Conservation (phyloP, 2,797 vertebrate genomes). For the Muraenolepis orangiensis region DNA sequence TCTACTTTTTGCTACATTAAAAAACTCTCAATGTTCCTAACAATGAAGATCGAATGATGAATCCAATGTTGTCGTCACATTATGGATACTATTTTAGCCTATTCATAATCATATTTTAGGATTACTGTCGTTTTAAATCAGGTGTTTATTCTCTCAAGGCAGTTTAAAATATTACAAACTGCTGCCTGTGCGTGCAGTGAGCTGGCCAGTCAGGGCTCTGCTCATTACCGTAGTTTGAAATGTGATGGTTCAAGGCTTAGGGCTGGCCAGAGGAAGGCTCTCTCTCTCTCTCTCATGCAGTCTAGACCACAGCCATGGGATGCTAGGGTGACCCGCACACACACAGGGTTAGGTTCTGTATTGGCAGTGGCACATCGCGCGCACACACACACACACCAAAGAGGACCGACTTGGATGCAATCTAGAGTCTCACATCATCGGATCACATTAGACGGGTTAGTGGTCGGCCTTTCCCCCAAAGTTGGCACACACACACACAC, state of each 20-base stretch:
- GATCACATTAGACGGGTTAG: constrained; percentile 30
- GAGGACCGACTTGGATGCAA: constrained; percentile 17
- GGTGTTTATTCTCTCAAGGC: neutral
- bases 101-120: neutral
- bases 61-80: neutral
- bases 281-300: constrained; percentile 32
- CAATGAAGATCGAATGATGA: neutral
- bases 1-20: neutral
- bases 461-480: constrained; percentile 21
- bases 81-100: neutral
- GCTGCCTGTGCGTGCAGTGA: neutral
- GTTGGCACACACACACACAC: constrained; percentile 14
- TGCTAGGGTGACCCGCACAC: constrained; percentile 7
- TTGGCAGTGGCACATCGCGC: constrained; percentile 21
- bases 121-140: neutral
- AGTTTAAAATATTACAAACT: neutral
- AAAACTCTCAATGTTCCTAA: too few species aligned
- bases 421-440: constrained; percentile 12
- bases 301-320: constrained; percentile 32
- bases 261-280: constrained; percentile 27
- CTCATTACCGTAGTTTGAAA: constrained; percentile 23
- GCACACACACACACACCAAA: too few species aligned
- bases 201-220: neutral
- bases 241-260: constrained; percentile 52
- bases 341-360: constrained; percentile 10